Evolutionary conservation across 2,113 vertebrate genomes (phyloP), one percentile per base, ranked within the genome.

Genomic region (Pluvianellus socialis): DNA sequence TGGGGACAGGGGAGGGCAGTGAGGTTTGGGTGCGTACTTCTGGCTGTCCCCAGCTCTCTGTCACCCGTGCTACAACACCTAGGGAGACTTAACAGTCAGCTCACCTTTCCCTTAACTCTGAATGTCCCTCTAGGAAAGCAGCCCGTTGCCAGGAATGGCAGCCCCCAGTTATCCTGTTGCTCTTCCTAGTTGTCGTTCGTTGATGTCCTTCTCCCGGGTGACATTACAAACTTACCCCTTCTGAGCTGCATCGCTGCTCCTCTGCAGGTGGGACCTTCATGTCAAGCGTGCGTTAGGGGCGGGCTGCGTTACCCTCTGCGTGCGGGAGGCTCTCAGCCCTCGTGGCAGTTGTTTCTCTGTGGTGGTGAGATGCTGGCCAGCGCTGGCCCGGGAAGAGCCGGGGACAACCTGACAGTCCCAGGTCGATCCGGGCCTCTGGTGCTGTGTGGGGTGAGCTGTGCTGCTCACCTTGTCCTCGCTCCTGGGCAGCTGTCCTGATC

Each of bases 281-380:
- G 32, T 44, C n/a, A 12, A 47, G 45, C 14, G 1, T 12, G 26
- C 14, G 17, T 28, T 56, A n/a, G 45, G 61, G 56, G n/a, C 38
- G 56, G 40, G 44, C 58, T 38, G 35, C 0, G 1, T 55, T 44
- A 40, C 35, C 1, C 0, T 58, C 81, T 40, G 68, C 4, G 0
- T 27, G 44, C 0, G 1, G 44, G 62, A 13, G 23, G 32, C 28
- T 58, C 53, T 61, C n/a, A 26, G 72, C 26, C 24, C 38, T 42
- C 6, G 4, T 1, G 14, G 53, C 24, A 21, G 16, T 17, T 58
- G 8, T n/a, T 27, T 35, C 7, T 35, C 19, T 38, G 40, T 73
- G 76, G 40, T 49, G 50, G 27, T 3, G 6, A 72, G 68, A 32
- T 44, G 74, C 22, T 89, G 80, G 38, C 40, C 24, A 30, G 30